phyloP scores from a whole-genome alignment of 37 sponge, comb jelly and placozoan genomes.

The Tethya wilhelma region DNA sequence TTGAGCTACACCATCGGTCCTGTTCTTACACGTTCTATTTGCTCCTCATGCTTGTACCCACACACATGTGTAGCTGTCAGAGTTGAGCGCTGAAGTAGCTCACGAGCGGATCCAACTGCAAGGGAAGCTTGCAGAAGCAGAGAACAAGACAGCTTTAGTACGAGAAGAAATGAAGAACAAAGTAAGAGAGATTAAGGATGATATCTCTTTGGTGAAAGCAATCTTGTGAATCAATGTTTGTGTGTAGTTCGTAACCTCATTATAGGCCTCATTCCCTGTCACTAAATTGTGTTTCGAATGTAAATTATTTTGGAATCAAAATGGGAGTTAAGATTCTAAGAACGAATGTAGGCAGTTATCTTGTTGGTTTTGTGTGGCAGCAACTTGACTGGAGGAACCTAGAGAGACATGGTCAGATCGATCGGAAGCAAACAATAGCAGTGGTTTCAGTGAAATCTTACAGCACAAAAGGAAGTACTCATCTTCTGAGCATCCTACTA shows the following conservation, averaged over 20 bases:
- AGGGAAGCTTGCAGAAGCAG: conserved; percentile 56
- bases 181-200: conserved; percentile 10
- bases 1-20: neutral
- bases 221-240: neutral
- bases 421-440: no score
- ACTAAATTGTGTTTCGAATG: no score
- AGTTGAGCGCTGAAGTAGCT: conserved; percentile 14
- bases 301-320: no score
- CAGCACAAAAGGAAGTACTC: no score
- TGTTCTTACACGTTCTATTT: neutral
- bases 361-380: no score
- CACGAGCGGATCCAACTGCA: conserved; percentile 56
- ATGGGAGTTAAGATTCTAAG: no score
- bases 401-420: no score
- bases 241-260: neutral
- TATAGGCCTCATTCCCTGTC: no score
- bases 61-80: conserved; percentile 35
- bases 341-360: no score
- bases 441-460: no score
- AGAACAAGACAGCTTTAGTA: conserved; percentile 7
- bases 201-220: neutral
- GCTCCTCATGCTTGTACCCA: neutral
- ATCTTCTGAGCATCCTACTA: no score
- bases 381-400: no score
- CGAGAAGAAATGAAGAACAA: conserved; percentile 39